Evolutionary conservation across 1,140 invertebrate genomes (phyloP).

Genomic region (Drosophila busckii): DNA sequence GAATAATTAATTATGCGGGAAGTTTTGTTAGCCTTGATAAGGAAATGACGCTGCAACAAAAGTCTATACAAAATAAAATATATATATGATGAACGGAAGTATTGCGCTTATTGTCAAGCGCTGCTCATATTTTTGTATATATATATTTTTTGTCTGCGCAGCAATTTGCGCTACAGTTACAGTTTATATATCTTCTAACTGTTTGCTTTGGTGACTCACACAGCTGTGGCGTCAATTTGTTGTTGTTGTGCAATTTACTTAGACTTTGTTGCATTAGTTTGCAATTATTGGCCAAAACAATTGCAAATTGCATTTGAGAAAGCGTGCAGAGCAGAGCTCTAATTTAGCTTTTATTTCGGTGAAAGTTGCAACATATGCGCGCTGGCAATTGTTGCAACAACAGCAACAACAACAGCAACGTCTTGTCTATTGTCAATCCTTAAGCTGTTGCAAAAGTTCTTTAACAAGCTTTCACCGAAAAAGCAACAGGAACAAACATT

Average conservation of each 20-base stretch:
- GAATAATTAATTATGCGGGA: constrained; percentile 68
- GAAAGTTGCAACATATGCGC: constrained; percentile 62
- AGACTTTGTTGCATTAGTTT: constrained; percentile 49
- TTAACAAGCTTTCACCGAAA: constrained; percentile 66
- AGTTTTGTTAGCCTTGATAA: constrained; percentile 49
- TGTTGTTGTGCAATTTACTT: constrained; percentile 25
- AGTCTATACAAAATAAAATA: constrained; percentile 32
- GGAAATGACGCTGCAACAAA: constrained; percentile 62
- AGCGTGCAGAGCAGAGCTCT: constrained; percentile 21
- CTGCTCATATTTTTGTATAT: constrained; percentile 35
- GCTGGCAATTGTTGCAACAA: no score
- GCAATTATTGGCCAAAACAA: constrained; percentile 71
- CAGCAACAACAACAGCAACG: constrained; percentile 4
- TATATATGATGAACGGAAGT: constrained; percentile 32
- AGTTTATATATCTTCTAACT: constrained; percentile 9
- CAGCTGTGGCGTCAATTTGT: constrained; percentile 55
- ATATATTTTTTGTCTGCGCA: constrained; percentile 44
- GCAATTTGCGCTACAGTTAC: constrained; percentile 42
- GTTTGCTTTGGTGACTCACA: constrained; percentile 41
- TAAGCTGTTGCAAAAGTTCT: constrained; percentile 16
- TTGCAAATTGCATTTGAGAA: constrained; percentile 70
- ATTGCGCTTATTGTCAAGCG: constrained; percentile 22
- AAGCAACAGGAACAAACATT: constrained; percentile 62
- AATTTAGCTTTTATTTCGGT: constrained; percentile 35
- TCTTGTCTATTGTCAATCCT: constrained; percentile 39